Evolutionary conservation across 2,888 invertebrate species (phyloP), one percentile per base, ranked within the genome.

Genomic region (Lithophane semibrunnea): DNA sequence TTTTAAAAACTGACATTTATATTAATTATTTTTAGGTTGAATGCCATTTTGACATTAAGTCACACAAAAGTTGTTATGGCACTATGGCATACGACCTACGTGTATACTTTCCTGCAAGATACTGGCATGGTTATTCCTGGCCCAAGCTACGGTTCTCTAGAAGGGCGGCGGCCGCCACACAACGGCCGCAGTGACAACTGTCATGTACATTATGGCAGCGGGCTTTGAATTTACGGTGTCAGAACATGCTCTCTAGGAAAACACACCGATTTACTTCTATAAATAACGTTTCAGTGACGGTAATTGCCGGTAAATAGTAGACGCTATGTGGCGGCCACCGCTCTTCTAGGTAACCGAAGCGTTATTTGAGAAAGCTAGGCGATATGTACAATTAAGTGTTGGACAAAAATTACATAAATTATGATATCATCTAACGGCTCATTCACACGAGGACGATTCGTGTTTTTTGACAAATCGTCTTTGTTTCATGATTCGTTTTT

Each of bases 1-100:
- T 84, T 86, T 81, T 74, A 68, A 21, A 78, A 21, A 29, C 3
- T 13, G 5, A n/a, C 4, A n/a, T 56, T 67, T n/a, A 8, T 37
- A 9, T n/a, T 10, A 16, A 21, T 21, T 8, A 10, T 21, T 52
- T 52, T 29, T 16, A 21, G 3, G n/a, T 10, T 58, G 7, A 21
- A n/a, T 21, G 16, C 3, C 21, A 5, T 54, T 49, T 18, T 44
- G 5, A 64, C 2, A 16, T 65, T 65, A 12, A n/a, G 3, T 0
- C 24, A 24, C 10, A 3, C 7, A n/a, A 2, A 61, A 21, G 42
- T 13, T n/a, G 12, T 37, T 21, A 42, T 7, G 8, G 8, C 9
- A 16, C 1, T 4, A 64, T 42, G n/a, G 13, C n/a, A n/a, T 42
- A 13, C 13, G n/a, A 42, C n/a, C 42, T 42, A 8, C n/a, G n/a